These are phyloP conservation scores for Oscheius sp. DNA, from an alignment of 2,888 invertebrate species.

Conservation along the genomic window DNA sequence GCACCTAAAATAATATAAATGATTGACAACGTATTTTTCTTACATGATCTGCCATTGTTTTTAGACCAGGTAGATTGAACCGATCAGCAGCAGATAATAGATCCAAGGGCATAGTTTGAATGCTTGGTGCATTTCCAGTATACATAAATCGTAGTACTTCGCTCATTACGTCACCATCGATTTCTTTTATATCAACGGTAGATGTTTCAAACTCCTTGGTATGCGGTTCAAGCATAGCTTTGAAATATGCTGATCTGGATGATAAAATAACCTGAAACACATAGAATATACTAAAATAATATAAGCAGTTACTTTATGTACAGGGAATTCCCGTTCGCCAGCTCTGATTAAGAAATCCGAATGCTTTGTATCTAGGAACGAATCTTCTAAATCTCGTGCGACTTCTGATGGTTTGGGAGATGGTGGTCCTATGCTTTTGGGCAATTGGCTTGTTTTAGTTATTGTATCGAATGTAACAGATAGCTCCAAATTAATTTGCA, in stretches of 20 bases:
- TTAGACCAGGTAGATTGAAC: conserved; percentile 67
- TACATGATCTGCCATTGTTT: conserved; percentile 67
- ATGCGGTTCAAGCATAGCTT: conserved; percentile 65
- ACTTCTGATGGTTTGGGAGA: conserved; percentile 53
- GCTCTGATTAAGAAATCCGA: conserved; percentile 63
- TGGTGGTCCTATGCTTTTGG: conserved; percentile 31
- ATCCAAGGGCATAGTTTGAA: conserved; percentile 61
- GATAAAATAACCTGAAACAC: conserved; percentile 36
- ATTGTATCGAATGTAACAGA: conserved; percentile 68
- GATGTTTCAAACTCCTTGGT: conserved; percentile 58
- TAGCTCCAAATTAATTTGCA: conserved; percentile 62
- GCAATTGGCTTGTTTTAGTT: conserved; percentile 57
- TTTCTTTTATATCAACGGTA: conserved; percentile 47
- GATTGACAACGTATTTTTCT: conserved; percentile 1
- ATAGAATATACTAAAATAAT: neutral
- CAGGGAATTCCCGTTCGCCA: conserved; percentile 47
- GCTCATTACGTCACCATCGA: conserved; percentile 60
- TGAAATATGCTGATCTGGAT: conserved; percentile 61
- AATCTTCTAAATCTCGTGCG: conserved; percentile 56
- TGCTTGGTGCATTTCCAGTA: conserved; percentile 56
- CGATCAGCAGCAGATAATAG: conserved; percentile 68
- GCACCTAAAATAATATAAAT: conserved; percentile 46
- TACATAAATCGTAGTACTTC: conserved; percentile 66
- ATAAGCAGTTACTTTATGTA: conserved; percentile 37
- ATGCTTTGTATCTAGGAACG: conserved; percentile 55